phyloP scores from a whole-genome alignment of 2,113 vertebrate species.

The Barnardius zonarius region DNA sequence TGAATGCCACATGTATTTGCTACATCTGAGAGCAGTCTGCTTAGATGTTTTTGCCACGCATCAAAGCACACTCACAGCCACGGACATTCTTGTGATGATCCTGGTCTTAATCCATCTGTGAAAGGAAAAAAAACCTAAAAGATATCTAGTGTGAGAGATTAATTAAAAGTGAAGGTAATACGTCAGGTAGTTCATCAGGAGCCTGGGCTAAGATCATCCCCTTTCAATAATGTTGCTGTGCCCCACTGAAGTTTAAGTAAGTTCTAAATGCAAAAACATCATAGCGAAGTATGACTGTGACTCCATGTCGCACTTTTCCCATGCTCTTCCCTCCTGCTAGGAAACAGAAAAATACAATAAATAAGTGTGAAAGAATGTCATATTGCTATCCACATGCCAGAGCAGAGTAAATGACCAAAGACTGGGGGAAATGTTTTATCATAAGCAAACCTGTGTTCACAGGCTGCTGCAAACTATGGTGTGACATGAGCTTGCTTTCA shows the following conservation, averaged over 20 bases:
- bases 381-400: neutral
- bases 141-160: neutral
- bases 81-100: neutral
- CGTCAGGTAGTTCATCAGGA: neutral
- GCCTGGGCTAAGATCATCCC: neutral
- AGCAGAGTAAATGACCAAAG: neutral
- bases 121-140: accelerated
- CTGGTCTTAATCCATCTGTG: neutral
- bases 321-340: neutral
- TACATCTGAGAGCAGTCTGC: neutral
- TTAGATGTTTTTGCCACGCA: neutral
- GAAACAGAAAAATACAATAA: neutral
- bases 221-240: neutral
- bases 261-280: neutral
- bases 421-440: neutral
- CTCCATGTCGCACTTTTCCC: neutral
- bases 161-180: neutral
- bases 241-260: neutral
- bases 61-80: neutral
- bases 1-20: neutral
- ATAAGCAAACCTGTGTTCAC: neutral
- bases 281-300: neutral
- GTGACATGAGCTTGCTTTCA: neutral
- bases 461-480: neutral
- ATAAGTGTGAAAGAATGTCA: neutral